Base-by-base conservation (phyloP, 2,797 vertebrate species). In the Tragopan temminckii region DNA sequence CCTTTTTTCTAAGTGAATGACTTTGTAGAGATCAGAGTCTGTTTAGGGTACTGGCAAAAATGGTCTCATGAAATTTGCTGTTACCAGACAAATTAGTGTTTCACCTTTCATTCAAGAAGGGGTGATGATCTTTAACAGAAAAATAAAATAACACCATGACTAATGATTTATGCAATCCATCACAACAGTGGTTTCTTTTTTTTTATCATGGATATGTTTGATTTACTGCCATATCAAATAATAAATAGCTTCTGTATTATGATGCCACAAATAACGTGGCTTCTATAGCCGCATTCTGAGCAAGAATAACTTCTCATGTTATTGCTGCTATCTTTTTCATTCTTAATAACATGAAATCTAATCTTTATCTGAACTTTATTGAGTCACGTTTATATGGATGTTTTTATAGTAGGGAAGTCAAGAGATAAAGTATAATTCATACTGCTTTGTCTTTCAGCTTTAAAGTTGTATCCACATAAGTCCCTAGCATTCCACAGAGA, bases 381-480 rank as follows among this genome's bases (percentile, higher is more conserved):
- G 9, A 58, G 8, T 2, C 9, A 68, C 2, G 20, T 63, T 70
- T 75, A 31, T 24, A 50, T 5, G 70, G 12, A 53, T 76, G 59
- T 72, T 79, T 17, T n/a, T 21, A 55, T 16, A 5, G 7, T 18
- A 72, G 35, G 12, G 4, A 72, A 81, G 27, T 46, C 31, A 78
- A 38, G 18, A 69, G 9, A 13, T 25, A 38, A 3, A 48, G 5
- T 0, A 0, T 53, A 19, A 72, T 80, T 63, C 35, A 43, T 24
- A 10, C 0, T 1, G 61, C 38, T 84, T 87, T 70, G 11, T 46
- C 21, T 76, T 81, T 63, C 23, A 46, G 10, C 57, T 72, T 81
- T 31, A 19, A 74, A 79, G 23, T 3, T 0, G 0, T 64, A 27
- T 77, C 74, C 9, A 5, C 13, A 67, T 2, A 40, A 74, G 72